Percentiles rank a stretch among this genome's conserved stretches.
Conservation (phyloP, 2,797 vertebrate genomes). For the Microchirus variegatus region DNA sequence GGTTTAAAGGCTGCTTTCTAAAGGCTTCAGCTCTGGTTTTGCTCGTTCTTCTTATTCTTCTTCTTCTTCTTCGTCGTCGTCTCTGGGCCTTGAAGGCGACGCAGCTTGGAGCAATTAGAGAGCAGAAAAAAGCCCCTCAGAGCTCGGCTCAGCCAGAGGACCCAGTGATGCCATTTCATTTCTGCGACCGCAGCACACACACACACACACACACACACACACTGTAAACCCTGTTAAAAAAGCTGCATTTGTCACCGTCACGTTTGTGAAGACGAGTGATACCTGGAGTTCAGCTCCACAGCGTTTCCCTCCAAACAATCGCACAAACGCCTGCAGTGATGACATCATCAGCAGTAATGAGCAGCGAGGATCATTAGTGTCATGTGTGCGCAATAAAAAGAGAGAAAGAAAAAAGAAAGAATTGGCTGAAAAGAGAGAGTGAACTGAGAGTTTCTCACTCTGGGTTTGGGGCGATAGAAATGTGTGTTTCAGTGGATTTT, state of each 20-base stretch:
- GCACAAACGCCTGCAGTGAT: too few relatives aligned
- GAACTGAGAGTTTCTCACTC: too few relatives aligned
- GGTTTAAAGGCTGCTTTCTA: conserved; percentile 32
- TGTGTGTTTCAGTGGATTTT: too few relatives aligned
- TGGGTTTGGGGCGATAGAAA: too few relatives aligned
- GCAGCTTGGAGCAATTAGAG: conserved; percentile 82
- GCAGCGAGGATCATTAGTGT: too few relatives aligned
- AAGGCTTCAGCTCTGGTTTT: conserved; percentile 22
- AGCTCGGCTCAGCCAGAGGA: conserved; percentile 64
- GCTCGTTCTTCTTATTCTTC: conserved; percentile 24
- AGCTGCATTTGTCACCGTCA: conserved; percentile 59
- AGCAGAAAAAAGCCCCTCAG: conserved; percentile 72
- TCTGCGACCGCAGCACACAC: conserved; percentile 65
- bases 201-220: too few relatives aligned
- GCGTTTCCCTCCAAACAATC: background rate
- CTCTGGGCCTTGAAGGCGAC: conserved; percentile 70
- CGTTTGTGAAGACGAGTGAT: conserved; percentile 17
- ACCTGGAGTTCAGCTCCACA: background rate
- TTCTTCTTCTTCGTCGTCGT: too few relatives aligned
- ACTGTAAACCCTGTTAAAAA: conserved; percentile 60
- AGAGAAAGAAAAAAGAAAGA: too few relatives aligned
- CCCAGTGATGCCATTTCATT: conserved; percentile 73
- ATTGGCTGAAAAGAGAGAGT: too few relatives aligned
- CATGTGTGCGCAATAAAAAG: too few relatives aligned
- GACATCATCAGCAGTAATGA: too few relatives aligned